These are phyloP conservation scores for Leptocoma aspasia DNA, from an alignment of 2,113 vertebrate genomes.

Conservation along the genomic window DNA sequence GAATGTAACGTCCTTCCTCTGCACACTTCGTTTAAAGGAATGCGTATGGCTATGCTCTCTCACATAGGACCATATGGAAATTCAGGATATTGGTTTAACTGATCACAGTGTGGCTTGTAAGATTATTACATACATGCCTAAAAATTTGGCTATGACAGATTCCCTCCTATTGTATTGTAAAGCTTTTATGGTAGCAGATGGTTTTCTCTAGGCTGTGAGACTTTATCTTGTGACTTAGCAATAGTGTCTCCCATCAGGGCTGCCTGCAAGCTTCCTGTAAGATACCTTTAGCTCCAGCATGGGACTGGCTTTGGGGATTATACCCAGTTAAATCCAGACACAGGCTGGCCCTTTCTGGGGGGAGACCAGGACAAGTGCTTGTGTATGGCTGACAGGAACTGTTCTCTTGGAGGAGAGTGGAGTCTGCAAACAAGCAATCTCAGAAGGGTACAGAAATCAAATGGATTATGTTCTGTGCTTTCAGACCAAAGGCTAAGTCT, in stretches of 20 bases:
- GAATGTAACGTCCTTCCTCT: neutral
- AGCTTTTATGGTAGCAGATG: neutral
- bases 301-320: neutral
- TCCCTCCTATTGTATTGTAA: neutral
- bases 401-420: neutral
- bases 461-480: slow-evolving; percentile 51
- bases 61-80: neutral
- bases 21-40: neutral
- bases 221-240: neutral
- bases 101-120: neutral
- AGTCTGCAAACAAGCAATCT: neutral
- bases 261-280: neutral
- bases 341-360: neutral
- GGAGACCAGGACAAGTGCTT: neutral
- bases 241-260: neutral
- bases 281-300: neutral
- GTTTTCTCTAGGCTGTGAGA: neutral
- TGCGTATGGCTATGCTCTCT: neutral
- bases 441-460: neutral
- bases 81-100: neutral
- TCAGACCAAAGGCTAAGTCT: slow-evolving; percentile 72
- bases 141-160: neutral
- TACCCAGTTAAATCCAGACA: neutral
- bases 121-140: neutral
- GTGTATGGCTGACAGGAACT: neutral